Evolutionary conservation across 2,797 vertebrate genomes (phyloP).

Genomic region (Mormyrus proboscirostris): DNA sequence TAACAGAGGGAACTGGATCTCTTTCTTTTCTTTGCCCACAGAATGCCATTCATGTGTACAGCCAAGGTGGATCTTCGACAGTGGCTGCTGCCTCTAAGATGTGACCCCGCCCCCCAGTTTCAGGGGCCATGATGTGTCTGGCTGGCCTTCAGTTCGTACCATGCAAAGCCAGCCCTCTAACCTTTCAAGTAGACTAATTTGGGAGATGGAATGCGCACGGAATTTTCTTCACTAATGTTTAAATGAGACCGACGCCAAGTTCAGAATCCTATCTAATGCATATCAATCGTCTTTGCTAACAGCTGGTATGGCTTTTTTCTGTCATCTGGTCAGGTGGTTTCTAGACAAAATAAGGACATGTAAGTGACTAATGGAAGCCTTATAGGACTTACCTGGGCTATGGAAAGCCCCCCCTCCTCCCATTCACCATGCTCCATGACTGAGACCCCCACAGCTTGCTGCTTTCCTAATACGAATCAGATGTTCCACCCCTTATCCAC

Average conservation of each 20-base stretch:
- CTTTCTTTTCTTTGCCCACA: slow-evolving; percentile 37
- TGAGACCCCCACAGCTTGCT: background rate
- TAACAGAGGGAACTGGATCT: background rate
- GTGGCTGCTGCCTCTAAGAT: slow-evolving; percentile 73
- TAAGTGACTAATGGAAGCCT: background rate
- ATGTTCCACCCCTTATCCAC: background rate
- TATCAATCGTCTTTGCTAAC: background rate
- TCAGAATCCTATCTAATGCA: background rate
- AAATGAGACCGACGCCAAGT: background rate
- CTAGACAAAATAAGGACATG: background rate
- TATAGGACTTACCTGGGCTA: background rate
- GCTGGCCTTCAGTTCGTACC: background rate
- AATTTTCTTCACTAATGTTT: background rate
- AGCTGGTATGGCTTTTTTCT: background rate
- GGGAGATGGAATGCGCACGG: background rate
- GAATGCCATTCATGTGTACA: slow-evolving; percentile 68
- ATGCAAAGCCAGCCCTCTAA: background rate
- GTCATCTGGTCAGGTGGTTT: background rate
- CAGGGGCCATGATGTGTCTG: background rate
- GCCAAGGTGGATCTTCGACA: slow-evolving; percentile 49
- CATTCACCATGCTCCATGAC: background rate
- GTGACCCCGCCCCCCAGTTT: slow-evolving; percentile 46
- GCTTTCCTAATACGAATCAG: background rate
- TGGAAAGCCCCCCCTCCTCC: background rate
- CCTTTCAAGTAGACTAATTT: background rate